A percentile compares a stretch with the other conserved stretches of the same genome.
Evolutionary conservation across 2,797 vertebrate species (phyloP).

Genomic region (Acestrorhynchus altus): DNA sequence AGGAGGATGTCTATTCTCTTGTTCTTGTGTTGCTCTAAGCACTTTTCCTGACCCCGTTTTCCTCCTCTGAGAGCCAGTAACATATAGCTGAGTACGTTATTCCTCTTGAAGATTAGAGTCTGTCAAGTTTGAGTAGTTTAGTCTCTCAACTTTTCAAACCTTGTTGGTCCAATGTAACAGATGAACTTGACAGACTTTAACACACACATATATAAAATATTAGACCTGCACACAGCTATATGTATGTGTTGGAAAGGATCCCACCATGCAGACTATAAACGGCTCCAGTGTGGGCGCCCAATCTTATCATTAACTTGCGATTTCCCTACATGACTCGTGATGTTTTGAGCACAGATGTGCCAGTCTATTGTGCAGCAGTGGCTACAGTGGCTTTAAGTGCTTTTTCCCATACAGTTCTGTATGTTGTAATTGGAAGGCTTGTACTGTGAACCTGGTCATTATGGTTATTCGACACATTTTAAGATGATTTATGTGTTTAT

Average conservation of each 20-base stretch:
- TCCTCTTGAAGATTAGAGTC: no score
- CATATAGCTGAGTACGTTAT: not conserved
- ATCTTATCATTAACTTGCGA: not conserved
- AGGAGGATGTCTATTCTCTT: constrained; percentile 76
- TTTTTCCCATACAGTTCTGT: not conserved
- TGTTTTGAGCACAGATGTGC: not conserved
- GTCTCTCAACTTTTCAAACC: not conserved
- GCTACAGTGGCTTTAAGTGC: not conserved
- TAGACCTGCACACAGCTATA: no score
- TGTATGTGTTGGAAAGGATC: not conserved
- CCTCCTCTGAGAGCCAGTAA: not conserved
- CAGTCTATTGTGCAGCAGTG: not conserved
- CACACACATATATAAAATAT: not conserved
- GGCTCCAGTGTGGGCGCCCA: not conserved
- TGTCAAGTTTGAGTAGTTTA: not conserved
- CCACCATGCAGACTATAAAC: not conserved
- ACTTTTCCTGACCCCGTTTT: not conserved
- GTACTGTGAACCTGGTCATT: not conserved
- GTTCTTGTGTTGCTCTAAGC: constrained; percentile 60
- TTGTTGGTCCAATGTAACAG: not conserved
- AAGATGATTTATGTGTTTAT: not conserved
- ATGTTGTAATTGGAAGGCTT: not conserved
- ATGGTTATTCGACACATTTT: not conserved
- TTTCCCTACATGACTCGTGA: not conserved
- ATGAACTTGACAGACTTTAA: not conserved